Percentiles rank a stretch among this genome's conserved stretches.
Evolutionary conservation across 1,140 invertebrate genomes (phyloP).

Genomic region (Dendroctonus valens): DNA sequence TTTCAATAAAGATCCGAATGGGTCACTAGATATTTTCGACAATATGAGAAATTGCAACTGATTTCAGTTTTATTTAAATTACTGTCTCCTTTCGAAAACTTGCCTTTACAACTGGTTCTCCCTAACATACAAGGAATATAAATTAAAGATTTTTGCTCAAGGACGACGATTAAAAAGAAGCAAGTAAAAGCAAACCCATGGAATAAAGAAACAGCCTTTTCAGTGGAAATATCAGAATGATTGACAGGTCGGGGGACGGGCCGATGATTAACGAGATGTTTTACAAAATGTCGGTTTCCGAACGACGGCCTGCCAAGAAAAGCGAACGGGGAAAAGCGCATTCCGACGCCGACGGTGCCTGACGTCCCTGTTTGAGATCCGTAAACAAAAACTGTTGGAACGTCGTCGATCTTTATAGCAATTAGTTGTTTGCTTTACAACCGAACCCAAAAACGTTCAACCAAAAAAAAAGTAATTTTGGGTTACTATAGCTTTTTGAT

Average conservation of each 20-base stretch:
- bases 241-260: constrained; percentile 46
- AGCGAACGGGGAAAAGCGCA: constrained; percentile 20
- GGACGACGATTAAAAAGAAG: constrained; percentile 38
- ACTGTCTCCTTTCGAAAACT: no score
- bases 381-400: constrained; percentile 28
- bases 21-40: no score
- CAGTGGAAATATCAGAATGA: constrained; percentile 45
- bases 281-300: constrained; percentile 48
- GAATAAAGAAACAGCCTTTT: constrained; percentile 35
- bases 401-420: constrained; percentile 7
- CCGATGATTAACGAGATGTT: constrained; percentile 49
- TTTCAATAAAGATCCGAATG: no score
- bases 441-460: no score
- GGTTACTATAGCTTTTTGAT: no score
- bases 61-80: no score
- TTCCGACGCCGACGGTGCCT: constrained; percentile 25
- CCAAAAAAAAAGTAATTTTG: no score
- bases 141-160: constrained; percentile 22
- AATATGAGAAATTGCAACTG: no score
- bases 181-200: constrained; percentile 20
- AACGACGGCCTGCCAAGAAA: constrained; percentile 35
- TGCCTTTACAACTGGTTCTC: background rate
- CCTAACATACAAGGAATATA: constrained; percentile 6
- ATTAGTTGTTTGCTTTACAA: constrained; percentile 11
- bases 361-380: constrained; percentile 17